Percentiles rank a stretch among this genome's conserved stretches.
Conservation (phyloP, 1,140 invertebrate genomes). For the Apocrypta bakeri region DNA sequence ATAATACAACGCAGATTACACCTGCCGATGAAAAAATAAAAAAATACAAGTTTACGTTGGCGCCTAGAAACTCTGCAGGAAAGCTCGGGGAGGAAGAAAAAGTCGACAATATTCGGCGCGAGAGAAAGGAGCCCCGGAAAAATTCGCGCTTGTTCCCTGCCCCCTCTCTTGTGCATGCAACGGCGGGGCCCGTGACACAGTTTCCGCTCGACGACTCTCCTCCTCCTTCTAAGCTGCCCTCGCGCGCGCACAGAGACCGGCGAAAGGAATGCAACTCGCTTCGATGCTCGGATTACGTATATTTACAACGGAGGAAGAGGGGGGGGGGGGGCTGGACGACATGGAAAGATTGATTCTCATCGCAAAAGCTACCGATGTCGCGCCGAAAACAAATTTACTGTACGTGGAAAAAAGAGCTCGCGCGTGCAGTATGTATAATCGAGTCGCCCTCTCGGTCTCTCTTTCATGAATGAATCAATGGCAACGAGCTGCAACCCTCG, state of each 20-base stretch:
- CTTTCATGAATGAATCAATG: conserved; percentile 44
- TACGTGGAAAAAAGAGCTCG: neutral
- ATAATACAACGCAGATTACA: neutral
- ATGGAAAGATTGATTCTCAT: conserved; percentile 42
- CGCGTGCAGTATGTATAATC: neutral
- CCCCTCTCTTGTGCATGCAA: neutral
- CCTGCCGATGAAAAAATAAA: no score
- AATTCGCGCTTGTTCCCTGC: conserved; percentile 22
- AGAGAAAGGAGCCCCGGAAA: conserved; percentile 38
- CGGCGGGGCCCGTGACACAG: conserved; percentile 65
- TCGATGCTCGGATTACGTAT: conserved; percentile 7
- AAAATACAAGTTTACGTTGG: no score
- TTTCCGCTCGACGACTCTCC: conserved; percentile 58
- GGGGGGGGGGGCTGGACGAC: conserved; percentile 31
- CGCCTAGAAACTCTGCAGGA: neutral
- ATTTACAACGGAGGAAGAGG: no score
- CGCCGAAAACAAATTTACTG: neutral
- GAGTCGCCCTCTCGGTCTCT: neutral
- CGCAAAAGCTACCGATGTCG: no score
- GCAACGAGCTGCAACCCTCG: conserved; percentile 5
- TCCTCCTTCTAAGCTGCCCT: conserved; percentile 40
- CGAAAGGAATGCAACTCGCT: conserved; percentile 52
- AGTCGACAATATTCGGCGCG: neutral
- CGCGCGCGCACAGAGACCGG: conserved; percentile 31
- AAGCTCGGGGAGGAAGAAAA: neutral